Percentiles rank a stretch among this genome's conserved stretches.
Evolutionary conservation across 2,797 vertebrate genomes (phyloP).

Genomic region (Urocyon cinereoargenteus): DNA sequence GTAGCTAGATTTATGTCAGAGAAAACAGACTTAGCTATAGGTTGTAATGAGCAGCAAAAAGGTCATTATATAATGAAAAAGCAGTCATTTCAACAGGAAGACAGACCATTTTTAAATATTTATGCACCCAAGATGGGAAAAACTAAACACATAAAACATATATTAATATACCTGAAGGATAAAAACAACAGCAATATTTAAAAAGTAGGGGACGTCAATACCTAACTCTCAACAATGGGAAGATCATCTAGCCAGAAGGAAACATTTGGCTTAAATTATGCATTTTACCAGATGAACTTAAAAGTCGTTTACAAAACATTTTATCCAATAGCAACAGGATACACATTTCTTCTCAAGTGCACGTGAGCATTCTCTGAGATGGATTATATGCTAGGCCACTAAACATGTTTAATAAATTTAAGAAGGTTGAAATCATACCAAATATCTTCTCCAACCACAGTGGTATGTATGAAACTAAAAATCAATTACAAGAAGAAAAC

Average conservation of each 20-base stretch:
- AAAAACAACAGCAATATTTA: neutral
- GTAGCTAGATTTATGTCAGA: neutral
- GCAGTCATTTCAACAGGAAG: neutral
- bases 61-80: neutral
- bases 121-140: neutral
- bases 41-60: neutral
- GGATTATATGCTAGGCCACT: neutral
- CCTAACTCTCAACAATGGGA: neutral
- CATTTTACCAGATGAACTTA: neutral
- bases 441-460: neutral
- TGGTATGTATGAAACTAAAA: neutral
- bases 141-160: neutral
- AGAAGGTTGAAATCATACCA: neutral
- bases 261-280: neutral
- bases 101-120: neutral
- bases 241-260: neutral
- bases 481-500: neutral
- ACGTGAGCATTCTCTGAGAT: neutral
- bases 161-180: neutral
- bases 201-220: neutral
- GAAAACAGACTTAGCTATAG: neutral
- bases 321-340: neutral
- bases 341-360: neutral
- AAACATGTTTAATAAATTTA: neutral
- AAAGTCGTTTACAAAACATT: neutral